phyloP scores from a whole-genome alignment of 2,888 invertebrate species.

The Eledona agricola region DNA sequence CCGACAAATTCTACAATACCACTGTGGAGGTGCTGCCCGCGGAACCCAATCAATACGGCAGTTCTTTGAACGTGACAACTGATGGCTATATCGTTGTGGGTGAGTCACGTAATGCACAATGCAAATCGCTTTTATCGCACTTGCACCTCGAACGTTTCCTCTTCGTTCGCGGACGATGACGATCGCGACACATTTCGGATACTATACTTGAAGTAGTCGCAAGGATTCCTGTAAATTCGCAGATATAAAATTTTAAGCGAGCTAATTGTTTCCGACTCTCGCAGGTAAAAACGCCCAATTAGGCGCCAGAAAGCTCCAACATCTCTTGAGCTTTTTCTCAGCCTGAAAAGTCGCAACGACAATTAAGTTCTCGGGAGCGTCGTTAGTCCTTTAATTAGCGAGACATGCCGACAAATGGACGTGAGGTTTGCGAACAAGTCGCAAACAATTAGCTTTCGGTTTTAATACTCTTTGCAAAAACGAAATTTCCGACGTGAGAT shows the following conservation, averaged over 20 bases:
- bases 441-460: slow-evolving; percentile 1
- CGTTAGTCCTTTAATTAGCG: slow-evolving; percentile 2
- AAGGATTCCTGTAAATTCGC: no score
- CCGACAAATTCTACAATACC: slow-evolving; percentile 88
- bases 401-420: not conserved
- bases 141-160: slow-evolving; percentile 11
- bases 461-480: no score
- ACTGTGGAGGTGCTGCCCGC: slow-evolving; percentile 81
- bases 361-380: not conserved
- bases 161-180: slow-evolving; percentile 2
- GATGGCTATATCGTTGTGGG: slow-evolving; percentile 78
- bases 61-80: slow-evolving; percentile 69
- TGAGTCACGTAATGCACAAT: slow-evolving; percentile 54
- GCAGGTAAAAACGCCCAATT: no score
- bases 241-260: no score
- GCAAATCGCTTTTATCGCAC: slow-evolving; percentile 15
- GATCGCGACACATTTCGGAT: no score
- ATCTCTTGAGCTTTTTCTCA: no score
- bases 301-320: no score
- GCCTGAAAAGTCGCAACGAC: no score
- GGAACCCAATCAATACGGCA: slow-evolving; percentile 60
- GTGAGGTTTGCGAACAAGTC: slow-evolving; percentile 3
- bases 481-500: no score
- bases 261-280: no score
- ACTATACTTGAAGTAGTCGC: no score